A percentile compares a stretch with the other conserved stretches of the same genome.
Conservation (phyloP, 2,888 invertebrate genomes). For the Cylindroiulus punctatus region DNA sequence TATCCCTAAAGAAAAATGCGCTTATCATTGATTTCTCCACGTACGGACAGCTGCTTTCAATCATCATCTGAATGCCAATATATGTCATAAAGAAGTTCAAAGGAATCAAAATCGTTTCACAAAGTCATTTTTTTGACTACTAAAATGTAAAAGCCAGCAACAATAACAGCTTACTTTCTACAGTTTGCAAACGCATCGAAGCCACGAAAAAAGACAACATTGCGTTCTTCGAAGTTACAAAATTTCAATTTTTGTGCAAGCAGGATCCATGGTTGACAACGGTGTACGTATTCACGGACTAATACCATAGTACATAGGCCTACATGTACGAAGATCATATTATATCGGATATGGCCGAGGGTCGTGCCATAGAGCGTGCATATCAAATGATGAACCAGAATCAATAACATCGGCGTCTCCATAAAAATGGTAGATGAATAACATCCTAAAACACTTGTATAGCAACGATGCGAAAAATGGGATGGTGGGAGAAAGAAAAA, state of each 20-base stretch:
- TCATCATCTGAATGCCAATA: slow-evolving; percentile 43
- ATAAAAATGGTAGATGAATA: too few species aligned
- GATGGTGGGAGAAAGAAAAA: too few species aligned
- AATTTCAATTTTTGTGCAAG: not conserved
- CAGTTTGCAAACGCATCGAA: not conserved
- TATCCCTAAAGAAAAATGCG: slow-evolving; percentile 20
- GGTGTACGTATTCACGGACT: too few species aligned
- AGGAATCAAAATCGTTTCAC: slow-evolving; percentile 23
- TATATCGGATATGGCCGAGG: too few species aligned
- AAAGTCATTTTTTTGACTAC: slow-evolving; percentile 32
- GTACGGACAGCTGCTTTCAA: slow-evolving; percentile 37
- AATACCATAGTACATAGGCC: too few species aligned
- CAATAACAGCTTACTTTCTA: slow-evolving; percentile 36
- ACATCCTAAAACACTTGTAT: too few species aligned
- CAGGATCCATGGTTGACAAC: too few species aligned
- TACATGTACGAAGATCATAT: too few species aligned
- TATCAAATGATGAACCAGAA: too few species aligned
- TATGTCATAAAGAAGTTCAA: slow-evolving; percentile 47
- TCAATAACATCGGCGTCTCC: too few species aligned
- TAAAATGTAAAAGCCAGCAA: slow-evolving; percentile 22
- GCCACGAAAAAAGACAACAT: not conserved
- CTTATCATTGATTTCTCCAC: slow-evolving; percentile 16
- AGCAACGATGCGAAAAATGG: too few species aligned
- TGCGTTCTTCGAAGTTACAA: not conserved
- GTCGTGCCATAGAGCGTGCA: too few species aligned